phyloP scores from a whole-genome alignment of 2,888 invertebrate genomes.

The Meandrusa payeni region DNA sequence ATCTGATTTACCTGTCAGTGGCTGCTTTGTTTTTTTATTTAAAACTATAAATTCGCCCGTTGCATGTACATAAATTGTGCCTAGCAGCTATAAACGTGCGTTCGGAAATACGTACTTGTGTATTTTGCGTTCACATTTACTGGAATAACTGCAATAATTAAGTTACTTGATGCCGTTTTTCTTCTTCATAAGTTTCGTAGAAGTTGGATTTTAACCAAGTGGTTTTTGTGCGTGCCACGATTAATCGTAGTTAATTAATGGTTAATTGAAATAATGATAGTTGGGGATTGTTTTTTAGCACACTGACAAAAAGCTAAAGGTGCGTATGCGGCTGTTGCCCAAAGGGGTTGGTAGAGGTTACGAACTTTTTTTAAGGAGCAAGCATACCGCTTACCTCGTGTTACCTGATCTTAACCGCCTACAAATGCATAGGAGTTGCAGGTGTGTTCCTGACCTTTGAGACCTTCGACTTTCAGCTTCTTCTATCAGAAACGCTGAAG shows the following conservation, averaged over 20 bases:
- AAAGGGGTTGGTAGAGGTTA: no score
- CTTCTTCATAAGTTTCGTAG: neutral
- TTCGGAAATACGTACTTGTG: conserved; percentile 27
- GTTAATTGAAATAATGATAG: conserved; percentile 9
- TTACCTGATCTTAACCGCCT: no score
- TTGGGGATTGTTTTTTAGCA: neutral
- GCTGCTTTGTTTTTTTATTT: conserved; percentile 44
- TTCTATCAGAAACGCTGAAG: no score
- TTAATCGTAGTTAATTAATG: conserved; percentile 11
- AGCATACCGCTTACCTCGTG: no score
- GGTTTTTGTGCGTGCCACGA: conserved; percentile 3
- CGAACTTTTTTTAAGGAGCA: no score
- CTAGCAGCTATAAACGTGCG: conserved; percentile 37
- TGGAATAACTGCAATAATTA: conserved; percentile 43
- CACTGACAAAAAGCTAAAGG: neutral
- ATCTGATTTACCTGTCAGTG: conserved; percentile 74
- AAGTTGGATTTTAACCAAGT: conserved; percentile 11
- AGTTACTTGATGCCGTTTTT: conserved; percentile 27
- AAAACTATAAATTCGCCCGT: conserved; percentile 33
- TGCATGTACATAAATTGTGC: conserved; percentile 37
- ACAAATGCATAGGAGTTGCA: no score
- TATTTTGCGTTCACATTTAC: conserved; percentile 17
- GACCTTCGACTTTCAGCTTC: no score
- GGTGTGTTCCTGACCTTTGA: no score
- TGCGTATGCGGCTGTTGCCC: no score